Evolutionary conservation across 2,113 vertebrate genomes (phyloP), one percentile per base, ranked within the genome.

Genomic region (Neodontobutis hainanensis): DNA sequence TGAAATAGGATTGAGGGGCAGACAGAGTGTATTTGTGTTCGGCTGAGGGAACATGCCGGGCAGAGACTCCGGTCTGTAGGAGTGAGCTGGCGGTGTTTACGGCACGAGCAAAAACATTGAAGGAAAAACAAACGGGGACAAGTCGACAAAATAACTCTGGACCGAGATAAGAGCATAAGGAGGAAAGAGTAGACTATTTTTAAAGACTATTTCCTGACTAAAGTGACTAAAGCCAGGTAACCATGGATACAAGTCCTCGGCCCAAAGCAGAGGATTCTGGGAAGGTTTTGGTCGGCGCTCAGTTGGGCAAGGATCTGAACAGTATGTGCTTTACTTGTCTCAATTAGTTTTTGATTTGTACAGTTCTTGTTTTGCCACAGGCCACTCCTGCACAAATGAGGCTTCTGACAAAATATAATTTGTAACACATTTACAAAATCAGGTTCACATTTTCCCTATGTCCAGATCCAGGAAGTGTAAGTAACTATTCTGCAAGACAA

Each of bases 1-100:
- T 85, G 82, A 84, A 87, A 82, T 35, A 65, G 81, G 85, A 85
- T 89, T 78, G 82, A 38, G 14, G 77, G 70, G 47, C 65, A 77
- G 68, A 72, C 66, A 15, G n/a, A n/a, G 45, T 15, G n/a, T 61
- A 27, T 27, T 27, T 27, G 19, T 27, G 19, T 27, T 27, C 3
- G 19, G 3, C 19, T 27, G 19, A 27, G 19, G 19, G 19, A 27
- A 27, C 19, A 27, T 27, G 19, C 19, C 19, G 19, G 19, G 19
- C 19, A 27, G 19, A 1, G 19, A 27, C 19, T 27, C 19, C 19
- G 19, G 19, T 27, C 19, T 27, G 19, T 27, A 27, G 19, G 19
- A 27, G 19, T 27, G 19, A 27, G 19, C 19, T 27, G 19, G 19
- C 19, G 19, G 1, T 27, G 19, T 27, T 27, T 27, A 27, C 19